Evolutionary conservation across 2,113 vertebrate species (phyloP).

Genomic region (Grantiella picta): DNA sequence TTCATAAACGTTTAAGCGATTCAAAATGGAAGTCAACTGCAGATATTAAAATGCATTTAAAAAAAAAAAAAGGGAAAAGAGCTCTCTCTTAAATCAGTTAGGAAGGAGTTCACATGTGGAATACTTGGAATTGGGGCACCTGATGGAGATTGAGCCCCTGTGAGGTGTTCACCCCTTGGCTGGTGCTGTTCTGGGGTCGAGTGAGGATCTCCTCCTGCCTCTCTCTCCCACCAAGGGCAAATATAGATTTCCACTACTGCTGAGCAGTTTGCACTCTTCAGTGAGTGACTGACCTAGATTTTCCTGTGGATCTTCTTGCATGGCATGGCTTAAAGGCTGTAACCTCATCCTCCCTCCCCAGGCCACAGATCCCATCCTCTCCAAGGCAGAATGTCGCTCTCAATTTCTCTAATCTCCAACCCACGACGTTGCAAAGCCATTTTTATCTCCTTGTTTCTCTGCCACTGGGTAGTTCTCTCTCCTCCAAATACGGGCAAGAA

Average conservation of each 20-base stretch:
- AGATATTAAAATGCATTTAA: background rate
- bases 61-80: background rate
- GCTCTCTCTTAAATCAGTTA: background rate
- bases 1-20: background rate
- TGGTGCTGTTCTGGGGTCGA: background rate
- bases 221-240: background rate
- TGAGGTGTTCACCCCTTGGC: background rate
- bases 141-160: background rate
- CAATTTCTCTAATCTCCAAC: background rate
- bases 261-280: background rate
- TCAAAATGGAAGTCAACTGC: background rate
- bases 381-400: background rate
- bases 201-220: background rate
- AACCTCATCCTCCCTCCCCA: background rate
- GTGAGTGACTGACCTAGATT: conserved; percentile 35
- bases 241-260: background rate
- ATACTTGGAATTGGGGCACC: background rate
- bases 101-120: background rate
- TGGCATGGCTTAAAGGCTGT: conserved; percentile 18
- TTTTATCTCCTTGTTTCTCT: background rate
- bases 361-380: background rate
- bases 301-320: background rate
- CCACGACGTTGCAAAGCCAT: background rate
- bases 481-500: background rate
- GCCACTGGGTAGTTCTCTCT: background rate